These are phyloP conservation scores for Peromyscus leucopus DNA, from an alignment of 2,113 vertebrate genomes.

Conservation along the genomic window DNA sequence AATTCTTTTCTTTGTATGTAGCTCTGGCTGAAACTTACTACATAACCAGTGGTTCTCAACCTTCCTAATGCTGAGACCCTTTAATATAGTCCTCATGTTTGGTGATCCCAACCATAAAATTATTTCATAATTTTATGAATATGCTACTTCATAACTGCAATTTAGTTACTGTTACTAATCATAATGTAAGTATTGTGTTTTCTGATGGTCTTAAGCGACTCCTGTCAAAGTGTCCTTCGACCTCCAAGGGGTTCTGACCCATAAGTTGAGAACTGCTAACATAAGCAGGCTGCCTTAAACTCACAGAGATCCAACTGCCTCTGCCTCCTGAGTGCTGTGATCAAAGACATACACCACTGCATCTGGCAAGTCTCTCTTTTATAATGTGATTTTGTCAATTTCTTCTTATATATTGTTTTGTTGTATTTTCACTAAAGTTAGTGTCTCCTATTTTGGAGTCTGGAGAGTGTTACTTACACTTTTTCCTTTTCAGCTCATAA, in stretches of 20 bases:
- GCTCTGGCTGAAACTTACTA: background rate
- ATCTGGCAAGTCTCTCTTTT: background rate
- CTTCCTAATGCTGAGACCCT: background rate
- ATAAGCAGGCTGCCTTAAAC: background rate
- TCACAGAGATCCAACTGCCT: background rate
- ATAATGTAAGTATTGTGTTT: background rate
- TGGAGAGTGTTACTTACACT: constrained; percentile 8
- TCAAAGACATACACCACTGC: background rate
- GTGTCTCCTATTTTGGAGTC: constrained; percentile 12
- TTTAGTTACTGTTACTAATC: background rate
- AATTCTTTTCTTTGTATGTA: background rate
- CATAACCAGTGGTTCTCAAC: background rate
- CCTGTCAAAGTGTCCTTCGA: background rate
- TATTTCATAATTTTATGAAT: background rate
- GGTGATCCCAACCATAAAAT: background rate
- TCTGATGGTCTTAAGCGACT: background rate
- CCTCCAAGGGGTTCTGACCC: background rate
- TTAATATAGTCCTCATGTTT: background rate
- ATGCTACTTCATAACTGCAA: background rate
- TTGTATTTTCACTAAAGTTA: constrained; percentile 57
- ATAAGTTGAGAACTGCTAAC: background rate
- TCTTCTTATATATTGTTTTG: constrained; percentile 43
- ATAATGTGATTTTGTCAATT: constrained; percentile 27
- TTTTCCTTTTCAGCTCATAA: constrained; percentile 54
- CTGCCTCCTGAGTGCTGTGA: background rate